Evolutionary conservation across 2,113 vertebrate genomes (phyloP), one percentile per base, ranked within the genome.

Genomic region (Limnothrissa miodon): DNA sequence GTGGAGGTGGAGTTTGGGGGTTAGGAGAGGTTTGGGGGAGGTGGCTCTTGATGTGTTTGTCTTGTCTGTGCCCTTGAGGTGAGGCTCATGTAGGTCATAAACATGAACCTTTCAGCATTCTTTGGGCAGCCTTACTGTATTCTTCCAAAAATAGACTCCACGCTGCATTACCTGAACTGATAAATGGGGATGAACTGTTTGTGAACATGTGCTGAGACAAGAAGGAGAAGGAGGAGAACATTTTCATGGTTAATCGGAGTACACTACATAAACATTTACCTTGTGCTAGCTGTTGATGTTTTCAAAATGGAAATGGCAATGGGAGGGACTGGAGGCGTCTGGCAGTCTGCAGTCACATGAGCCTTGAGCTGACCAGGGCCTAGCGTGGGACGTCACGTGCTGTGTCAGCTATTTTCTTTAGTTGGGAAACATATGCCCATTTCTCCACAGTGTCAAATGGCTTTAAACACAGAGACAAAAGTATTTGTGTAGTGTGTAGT

Each of bases 391-490:
- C 21, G 51, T 62, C n/a, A 25, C 25, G 23, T 62, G 80, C 45
- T 45, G 45, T 59, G 39, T 79, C 53, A 80, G 11, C 44, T 39
- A 10, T 53, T 81, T 81, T 78, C 2, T 25, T 33, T 25, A 29
- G 59, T 25, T 7, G 25, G 66, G 66, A 21, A 4, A 15, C 29
- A 13, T 5, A 3, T 9, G 25, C 29, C 29, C 62, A 7, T 36
- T 29, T 11, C 39, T 39, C 53, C 53, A 13, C 36, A 36, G 51
- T 62, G 53, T 39, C 51, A 42, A 62, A 51, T 15, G 79, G 78
- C 78, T 83, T 56, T 23, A 80, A 23, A 66, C 33, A 80, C 78
- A 84, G 45, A 80, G 9, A 48, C 17, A 83, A 44, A 83, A 17
- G 39, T 45, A 21, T 66, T 9, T 1, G 53, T 11, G 66, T 80